phyloP scores from a whole-genome alignment of 1,140 invertebrate species.

The Drosophila cardini region DNA sequence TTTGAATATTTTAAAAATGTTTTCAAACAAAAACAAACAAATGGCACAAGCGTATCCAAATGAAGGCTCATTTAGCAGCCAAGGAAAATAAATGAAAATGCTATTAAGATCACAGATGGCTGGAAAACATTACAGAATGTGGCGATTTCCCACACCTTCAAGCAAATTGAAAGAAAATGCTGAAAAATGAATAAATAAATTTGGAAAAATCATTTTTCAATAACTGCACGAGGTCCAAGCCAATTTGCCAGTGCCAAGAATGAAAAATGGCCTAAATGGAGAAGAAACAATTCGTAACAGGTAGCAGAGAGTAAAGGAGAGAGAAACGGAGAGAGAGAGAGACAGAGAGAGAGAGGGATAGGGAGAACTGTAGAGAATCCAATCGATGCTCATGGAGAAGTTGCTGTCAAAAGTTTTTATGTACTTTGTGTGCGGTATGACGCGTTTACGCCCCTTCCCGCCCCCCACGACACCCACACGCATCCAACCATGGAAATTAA shows the following conservation, averaged over 20 bases:
- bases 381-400: conserved; percentile 14
- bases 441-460: not conserved
- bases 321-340: not conserved
- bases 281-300: conserved; percentile 14
- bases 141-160: not conserved
- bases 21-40: conserved; percentile 36
- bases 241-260: conserved; percentile 39
- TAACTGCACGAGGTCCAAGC: conserved; percentile 16
- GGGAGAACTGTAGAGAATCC: not conserved
- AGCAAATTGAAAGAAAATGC: not conserved
- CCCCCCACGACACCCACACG: conserved; percentile 16
- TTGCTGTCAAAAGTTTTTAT: conserved; percentile 31
- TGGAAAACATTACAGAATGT: conserved; percentile 23
- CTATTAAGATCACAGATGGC: conserved; percentile 29
- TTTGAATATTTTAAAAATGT: conserved; percentile 41
- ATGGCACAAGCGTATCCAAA: conserved; percentile 29
- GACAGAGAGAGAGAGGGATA: too few species aligned
- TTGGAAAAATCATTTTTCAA: conserved; percentile 33
- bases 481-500: conserved; percentile 53
- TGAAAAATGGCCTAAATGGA: conserved; percentile 28
- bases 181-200: conserved; percentile 33
- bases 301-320: conserved; percentile 21
- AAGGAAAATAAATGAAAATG: conserved; percentile 39
- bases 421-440: conserved; percentile 9
- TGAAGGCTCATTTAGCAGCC: conserved; percentile 20